Percentiles rank a stretch among this genome's conserved stretches.
phyloP scores from a whole-genome alignment of 2,888 invertebrate genomes.

The Syrista parreyssii region DNA sequence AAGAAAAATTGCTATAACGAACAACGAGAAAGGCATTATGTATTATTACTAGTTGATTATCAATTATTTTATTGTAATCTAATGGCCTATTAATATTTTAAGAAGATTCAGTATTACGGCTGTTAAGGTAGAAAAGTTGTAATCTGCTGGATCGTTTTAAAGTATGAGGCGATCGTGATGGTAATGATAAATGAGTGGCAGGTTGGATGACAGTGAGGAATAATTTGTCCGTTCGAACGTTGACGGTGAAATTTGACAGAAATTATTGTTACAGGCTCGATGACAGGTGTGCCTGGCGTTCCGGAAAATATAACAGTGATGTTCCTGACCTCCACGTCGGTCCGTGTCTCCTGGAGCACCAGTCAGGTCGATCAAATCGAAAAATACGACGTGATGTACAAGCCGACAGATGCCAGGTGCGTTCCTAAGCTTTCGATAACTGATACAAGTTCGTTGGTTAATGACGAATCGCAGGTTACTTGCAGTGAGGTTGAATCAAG shows the following conservation, averaged over 20 bases:
- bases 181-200: neutral
- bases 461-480: neutral
- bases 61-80: constrained; percentile 13
- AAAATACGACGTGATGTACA: constrained; percentile 92
- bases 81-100: neutral
- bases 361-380: constrained; percentile 81
- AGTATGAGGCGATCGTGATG: neutral
- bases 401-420: constrained; percentile 92
- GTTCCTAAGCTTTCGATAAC: constrained; percentile 49
- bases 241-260: neutral
- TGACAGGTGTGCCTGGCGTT: constrained; percentile 77
- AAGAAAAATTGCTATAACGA: no score
- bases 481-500: neutral
- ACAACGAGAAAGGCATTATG: no score
- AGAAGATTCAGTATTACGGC: no score
- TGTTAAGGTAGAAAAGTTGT: no score
- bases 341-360: constrained; percentile 88
- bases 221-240: neutral
- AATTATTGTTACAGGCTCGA: constrained; percentile 74
- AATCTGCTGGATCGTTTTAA: no score
- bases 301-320: constrained; percentile 92
- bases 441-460: neutral
- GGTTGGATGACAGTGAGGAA: neutral
- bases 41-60: neutral
- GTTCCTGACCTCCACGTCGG: constrained; percentile 86